A percentile compares a stretch with the other conserved stretches of the same genome.
Evolutionary conservation across 2,113 vertebrate species (phyloP).

Genomic region (Cyanoderma ruficeps): DNA sequence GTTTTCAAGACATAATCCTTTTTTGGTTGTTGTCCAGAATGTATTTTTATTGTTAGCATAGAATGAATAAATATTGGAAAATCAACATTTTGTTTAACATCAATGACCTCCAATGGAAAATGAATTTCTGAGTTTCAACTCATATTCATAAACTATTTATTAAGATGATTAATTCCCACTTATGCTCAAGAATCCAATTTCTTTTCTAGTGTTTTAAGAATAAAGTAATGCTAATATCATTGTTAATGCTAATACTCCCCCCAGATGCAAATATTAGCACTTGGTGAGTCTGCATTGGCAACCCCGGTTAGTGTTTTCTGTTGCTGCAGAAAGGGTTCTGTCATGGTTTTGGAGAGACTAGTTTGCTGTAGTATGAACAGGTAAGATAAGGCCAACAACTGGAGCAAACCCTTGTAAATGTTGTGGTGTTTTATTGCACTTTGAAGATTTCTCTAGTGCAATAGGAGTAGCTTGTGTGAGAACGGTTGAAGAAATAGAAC

Average conservation of each 20-base stretch:
- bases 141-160: not conserved
- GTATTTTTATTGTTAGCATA: not conserved
- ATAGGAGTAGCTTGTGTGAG: not conserved
- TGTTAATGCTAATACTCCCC: not conserved
- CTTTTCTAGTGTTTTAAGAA: not conserved
- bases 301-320: not conserved
- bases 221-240: not conserved
- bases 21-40: not conserved
- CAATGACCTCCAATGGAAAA: not conserved
- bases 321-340: not conserved
- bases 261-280: not conserved
- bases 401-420: not conserved
- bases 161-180: not conserved
- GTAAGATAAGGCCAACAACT: not conserved
- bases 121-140: not conserved
- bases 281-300: not conserved
- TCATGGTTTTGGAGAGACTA: not conserved
- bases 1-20: not conserved
- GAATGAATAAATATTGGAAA: not conserved
- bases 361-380: not conserved
- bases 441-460: not conserved
- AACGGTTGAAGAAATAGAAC: not conserved
- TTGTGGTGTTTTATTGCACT: not conserved
- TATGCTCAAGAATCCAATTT: not conserved
- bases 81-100: not conserved